A percentile compares a stretch with the other conserved stretches of the same genome.
Evolutionary conservation across 2,888 invertebrate genomes (phyloP).

Genomic region (Ichneumoninae sp.): DNA sequence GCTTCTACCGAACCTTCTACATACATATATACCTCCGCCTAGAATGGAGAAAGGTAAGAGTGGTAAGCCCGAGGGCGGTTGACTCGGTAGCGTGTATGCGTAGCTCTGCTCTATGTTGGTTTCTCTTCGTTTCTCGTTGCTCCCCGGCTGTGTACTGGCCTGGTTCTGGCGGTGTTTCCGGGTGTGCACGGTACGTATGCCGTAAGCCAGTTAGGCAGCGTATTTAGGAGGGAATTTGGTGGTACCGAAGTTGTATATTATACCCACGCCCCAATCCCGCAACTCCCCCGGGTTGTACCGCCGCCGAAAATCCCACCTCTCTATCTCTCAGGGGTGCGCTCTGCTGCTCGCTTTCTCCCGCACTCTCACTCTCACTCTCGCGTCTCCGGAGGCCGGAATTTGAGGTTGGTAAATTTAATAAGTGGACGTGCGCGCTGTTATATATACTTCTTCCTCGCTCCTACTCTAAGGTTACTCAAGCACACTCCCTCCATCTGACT

Average conservation of each 20-base stretch:
- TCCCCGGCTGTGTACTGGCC: conserved; percentile 29
- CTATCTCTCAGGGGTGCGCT: conserved; percentile 30
- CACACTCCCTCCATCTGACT: background rate
- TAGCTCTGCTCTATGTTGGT: conserved; percentile 46
- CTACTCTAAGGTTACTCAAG: background rate
- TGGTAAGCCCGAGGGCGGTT: conserved; percentile 58
- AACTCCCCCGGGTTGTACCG: conserved; percentile 65
- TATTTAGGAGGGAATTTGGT: conserved; percentile 82
- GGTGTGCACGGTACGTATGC: conserved; percentile 68
- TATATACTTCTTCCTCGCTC: conserved; percentile 51
- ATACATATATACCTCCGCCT: background rate
- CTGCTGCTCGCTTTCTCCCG: conserved; percentile 68
- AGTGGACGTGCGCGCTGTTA: conserved; percentile 73
- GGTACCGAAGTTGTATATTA: conserved; percentile 82
- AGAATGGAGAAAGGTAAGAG: conserved; percentile 16
- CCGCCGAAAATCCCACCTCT: conserved; percentile 66
- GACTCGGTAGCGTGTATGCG: conserved; percentile 54
- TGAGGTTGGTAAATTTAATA: conserved; percentile 83
- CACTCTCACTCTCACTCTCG: conserved; percentile 50
- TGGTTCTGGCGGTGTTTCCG: conserved; percentile 47
- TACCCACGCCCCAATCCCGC: conserved; percentile 72
- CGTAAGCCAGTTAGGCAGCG: conserved; percentile 82
- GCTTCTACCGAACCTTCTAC: conserved; percentile 68
- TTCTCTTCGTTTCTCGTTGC: conserved; percentile 49
- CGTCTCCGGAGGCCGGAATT: conserved; percentile 77